phyloP scores from a whole-genome alignment of 2,797 vertebrate genomes.

The Peromyscus nudipes region DNA sequence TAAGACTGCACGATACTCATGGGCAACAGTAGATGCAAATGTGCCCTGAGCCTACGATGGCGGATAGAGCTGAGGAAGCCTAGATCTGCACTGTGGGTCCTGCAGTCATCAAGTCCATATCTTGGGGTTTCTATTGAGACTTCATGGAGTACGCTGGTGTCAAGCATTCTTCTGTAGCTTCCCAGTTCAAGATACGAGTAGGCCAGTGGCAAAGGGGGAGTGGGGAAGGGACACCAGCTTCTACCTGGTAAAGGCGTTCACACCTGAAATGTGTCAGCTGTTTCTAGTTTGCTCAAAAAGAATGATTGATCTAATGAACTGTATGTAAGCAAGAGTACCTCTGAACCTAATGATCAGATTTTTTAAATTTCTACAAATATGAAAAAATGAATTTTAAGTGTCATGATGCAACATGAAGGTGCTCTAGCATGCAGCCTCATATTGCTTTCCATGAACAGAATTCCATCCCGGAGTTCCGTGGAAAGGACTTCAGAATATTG shows the following conservation, averaged over 20 bases:
- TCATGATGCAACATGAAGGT: neutral
- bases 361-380: neutral
- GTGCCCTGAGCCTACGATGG: fast-evolving
- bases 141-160: fast-evolving
- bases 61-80: neutral
- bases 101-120: fast-evolving
- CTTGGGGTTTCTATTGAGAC: neutral
- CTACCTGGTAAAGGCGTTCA: fast-evolving
- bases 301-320: neutral
- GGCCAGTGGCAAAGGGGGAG: too few relatives aligned
- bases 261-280: too few relatives aligned
- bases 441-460: conserved; percentile 88
- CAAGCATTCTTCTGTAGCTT: neutral
- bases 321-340: neutral
- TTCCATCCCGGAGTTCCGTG: conserved; percentile 99
- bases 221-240: fast-evolving
- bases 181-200: too few relatives aligned
- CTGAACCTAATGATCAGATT: neutral
- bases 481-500: conserved; percentile 99
- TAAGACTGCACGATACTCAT: conserved; percentile 75
- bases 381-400: neutral
- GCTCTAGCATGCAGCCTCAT: fast-evolving
- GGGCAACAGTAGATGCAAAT: fast-evolving
- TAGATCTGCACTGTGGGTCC: neutral
- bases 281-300: neutral